A percentile compares a stretch with the other conserved stretches of the same genome.
Evolutionary conservation across 2,113 vertebrate species (phyloP).

Genomic region (Mixornis gularis): DNA sequence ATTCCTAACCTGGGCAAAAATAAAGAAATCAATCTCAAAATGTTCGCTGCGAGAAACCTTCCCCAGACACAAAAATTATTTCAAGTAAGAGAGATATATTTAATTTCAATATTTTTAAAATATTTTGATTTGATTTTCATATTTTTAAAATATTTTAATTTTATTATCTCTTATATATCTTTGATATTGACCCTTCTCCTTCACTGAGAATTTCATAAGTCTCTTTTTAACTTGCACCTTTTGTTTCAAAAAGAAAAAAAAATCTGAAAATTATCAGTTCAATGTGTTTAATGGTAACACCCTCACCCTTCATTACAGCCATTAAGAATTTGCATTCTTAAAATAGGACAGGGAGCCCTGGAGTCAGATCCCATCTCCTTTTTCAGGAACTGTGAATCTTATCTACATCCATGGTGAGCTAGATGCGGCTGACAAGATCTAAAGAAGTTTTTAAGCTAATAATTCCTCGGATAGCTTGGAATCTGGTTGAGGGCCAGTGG

Average conservation of each 20-base stretch:
- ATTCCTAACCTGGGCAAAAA: background rate
- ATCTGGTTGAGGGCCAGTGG: conserved; percentile 15
- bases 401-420: background rate
- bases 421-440: background rate
- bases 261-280: background rate
- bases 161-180: background rate
- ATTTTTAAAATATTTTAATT: background rate
- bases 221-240: background rate
- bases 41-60: rapidly evolving
- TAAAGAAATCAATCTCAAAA: background rate
- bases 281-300: background rate
- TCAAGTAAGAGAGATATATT: background rate
- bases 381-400: background rate
- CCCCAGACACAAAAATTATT: background rate
- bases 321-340: background rate
- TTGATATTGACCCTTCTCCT: background rate
- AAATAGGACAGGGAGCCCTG: background rate
- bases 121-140: background rate
- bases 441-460: conserved; percentile 20
- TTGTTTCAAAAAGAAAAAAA: background rate
- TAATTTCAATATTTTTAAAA: background rate
- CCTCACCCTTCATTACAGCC: background rate
- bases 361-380: background rate
- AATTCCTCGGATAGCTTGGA: background rate
- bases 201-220: background rate